Base-by-base conservation (phyloP, 2,888 invertebrate genomes). In the Melanotus villosus region DNA sequence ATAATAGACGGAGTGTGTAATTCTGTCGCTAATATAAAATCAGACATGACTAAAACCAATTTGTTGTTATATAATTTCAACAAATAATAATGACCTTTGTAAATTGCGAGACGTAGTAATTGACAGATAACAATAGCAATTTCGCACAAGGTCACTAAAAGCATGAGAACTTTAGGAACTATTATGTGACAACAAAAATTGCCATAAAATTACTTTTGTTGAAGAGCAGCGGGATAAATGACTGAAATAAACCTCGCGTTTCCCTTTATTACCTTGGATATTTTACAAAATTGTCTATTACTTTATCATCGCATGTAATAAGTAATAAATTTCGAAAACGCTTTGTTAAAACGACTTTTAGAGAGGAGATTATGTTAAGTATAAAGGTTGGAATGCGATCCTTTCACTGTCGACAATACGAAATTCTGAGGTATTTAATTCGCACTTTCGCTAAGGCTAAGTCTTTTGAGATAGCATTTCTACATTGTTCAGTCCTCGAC, bases 121-220 rank as follows among this genome's bases (percentile, higher is more conserved):
- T 67, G 67, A 62, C 62, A 67, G 58, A 67, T 62, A 67, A 67
- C 67, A 67, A 67, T 67, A 57, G 56, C 57, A 54, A 67, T 62
- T 67, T 67, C 62, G 30, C 36, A 26, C 67, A 67, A 67, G 67
- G 67, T 67, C 62, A 19, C 65, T 38, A 9, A 45, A 64, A 64
- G 30, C 56, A 64, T 64, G 64, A 26, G 64, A 63, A 63, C 23
- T 41, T 32, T 52, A 52, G 52, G 32, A 32, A 23, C 14, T 21
- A 50, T 50, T 50, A 50, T 52, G 52, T 52, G 52, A 52, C 52
- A 52, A 43, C 5, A 32, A 47, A 32, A 50, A 50, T 50, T 50
- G 32, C 12, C 14, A 10, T 45, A 58, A 45, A 43, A 30, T 59
- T 59, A 12, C 30, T 30, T 45, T 41, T 45, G n/a, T 32, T 7